Conservation (phyloP, 2,888 invertebrate genomes). For the Tricholauxania praeusta region DNA sequence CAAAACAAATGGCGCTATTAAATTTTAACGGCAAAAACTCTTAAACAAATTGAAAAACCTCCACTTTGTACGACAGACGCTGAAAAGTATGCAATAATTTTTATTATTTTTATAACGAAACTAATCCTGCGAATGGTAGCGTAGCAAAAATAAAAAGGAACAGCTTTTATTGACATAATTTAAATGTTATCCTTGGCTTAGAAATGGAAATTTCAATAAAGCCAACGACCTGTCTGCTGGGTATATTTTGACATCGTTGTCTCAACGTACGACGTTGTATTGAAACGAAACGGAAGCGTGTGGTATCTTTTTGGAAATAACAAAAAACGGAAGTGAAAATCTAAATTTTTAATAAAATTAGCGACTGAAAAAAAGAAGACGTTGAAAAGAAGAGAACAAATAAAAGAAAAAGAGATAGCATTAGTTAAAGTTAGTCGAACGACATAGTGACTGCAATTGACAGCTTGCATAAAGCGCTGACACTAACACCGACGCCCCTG, state of each 20-base stretch:
- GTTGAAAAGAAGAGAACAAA: not conserved
- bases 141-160: not conserved
- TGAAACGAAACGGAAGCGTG: no score
- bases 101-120: not conserved
- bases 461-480: not conserved
- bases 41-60: not conserved
- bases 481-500: not conserved
- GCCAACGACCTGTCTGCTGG: not conserved
- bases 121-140: not conserved
- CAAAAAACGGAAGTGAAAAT: slow-evolving; percentile 12
- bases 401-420: not conserved
- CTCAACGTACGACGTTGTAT: not conserved
- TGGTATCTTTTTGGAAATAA: not conserved
- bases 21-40: no score
- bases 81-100: no score
- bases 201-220: slow-evolving; percentile 17
- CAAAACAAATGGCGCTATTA: no score
- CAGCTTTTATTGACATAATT: slow-evolving; percentile 54
- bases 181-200: slow-evolving; percentile 60
- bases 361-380: not conserved
- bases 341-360: slow-evolving; percentile 17
- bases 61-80: not conserved
- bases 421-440: not conserved
- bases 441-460: not conserved
- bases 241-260: not conserved